Conservation (phyloP, 92 coral and sea anemone species). For the Parazoanthus atlanticus region DNA sequence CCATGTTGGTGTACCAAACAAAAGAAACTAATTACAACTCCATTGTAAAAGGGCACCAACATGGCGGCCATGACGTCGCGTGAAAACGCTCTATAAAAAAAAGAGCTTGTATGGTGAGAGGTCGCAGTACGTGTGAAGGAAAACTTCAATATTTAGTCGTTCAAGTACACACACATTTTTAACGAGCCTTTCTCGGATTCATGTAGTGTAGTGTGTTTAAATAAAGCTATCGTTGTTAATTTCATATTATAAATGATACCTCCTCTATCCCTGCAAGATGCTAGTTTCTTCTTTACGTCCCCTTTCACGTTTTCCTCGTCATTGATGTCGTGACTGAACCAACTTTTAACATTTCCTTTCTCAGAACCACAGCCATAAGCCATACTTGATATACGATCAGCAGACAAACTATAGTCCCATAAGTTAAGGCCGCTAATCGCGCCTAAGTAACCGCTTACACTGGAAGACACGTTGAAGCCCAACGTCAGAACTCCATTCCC, state of each 20-base stretch:
- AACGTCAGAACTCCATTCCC: constrained; percentile 7
- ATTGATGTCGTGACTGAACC: constrained; percentile 26
- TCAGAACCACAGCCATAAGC: constrained; percentile 64
- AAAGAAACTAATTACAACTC: no score
- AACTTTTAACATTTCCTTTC: constrained; percentile 49
- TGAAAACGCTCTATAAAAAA: no score
- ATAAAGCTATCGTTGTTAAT: no score
- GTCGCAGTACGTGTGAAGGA: no score
- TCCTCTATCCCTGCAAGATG: constrained; percentile 45
- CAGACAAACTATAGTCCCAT: constrained; percentile 44
- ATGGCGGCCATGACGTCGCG: no score
- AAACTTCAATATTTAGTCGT: no score
- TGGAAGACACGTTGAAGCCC: constrained; percentile 32
- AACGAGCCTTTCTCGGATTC: no score
- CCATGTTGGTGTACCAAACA: no score
- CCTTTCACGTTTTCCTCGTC: constrained; percentile 13
- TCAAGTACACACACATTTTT: no score
- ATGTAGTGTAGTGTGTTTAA: no score
- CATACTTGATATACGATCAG: constrained; percentile 58
- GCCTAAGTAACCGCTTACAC: constrained; percentile 9
- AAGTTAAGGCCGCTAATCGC: constrained; percentile 48
- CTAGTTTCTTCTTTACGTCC: constrained; percentile 24
- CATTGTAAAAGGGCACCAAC: no score
- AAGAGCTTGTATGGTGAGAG: no score
- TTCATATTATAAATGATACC: background rate